phyloP scores from a whole-genome alignment of 2,888 invertebrate species.

The Chironomus riparius region DNA sequence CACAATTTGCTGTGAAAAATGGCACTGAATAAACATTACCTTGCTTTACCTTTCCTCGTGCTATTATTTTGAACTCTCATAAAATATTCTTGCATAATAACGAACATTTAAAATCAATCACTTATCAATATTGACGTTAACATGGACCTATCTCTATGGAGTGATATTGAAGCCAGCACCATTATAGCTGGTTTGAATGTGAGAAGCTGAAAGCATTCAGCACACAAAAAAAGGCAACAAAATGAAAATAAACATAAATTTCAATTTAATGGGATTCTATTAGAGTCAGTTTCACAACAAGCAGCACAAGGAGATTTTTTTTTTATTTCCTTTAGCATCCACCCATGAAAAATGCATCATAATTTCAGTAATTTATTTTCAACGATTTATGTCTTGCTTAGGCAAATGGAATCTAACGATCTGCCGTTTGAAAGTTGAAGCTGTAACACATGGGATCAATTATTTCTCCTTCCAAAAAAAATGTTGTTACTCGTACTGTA shows the following conservation, averaged over 20 bases:
- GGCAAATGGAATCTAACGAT: constrained; percentile 10
- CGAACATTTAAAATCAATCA: neutral
- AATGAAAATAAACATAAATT: constrained; percentile 24
- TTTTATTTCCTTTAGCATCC: too few relatives aligned
- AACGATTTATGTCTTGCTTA: constrained; percentile 9
- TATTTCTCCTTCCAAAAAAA: neutral
- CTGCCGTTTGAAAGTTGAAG: constrained; percentile 17
- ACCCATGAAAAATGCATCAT: constrained; percentile 26
- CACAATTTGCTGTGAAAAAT: too few relatives aligned
- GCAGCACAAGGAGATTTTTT: neutral
- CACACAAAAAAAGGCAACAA: neutral
- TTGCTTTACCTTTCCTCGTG: too few relatives aligned
- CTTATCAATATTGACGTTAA: neutral
- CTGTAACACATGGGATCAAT: constrained; percentile 27
- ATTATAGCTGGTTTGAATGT: too few relatives aligned
- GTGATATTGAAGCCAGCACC: too few relatives aligned
- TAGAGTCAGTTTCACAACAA: constrained; percentile 7
- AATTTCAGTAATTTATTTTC: constrained; percentile 23
- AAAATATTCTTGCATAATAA: too few relatives aligned
- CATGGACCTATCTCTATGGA: too few relatives aligned
- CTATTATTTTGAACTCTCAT: too few relatives aligned
- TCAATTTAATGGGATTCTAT: constrained; percentile 27
- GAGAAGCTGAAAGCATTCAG: neutral
- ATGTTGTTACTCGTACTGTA: neutral
- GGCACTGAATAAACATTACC: too few relatives aligned